A percentile compares a stretch with the other conserved stretches of the same genome.
phyloP scores from a whole-genome alignment of 2,888 invertebrate species.

The Siphonodentalium dalli region DNA sequence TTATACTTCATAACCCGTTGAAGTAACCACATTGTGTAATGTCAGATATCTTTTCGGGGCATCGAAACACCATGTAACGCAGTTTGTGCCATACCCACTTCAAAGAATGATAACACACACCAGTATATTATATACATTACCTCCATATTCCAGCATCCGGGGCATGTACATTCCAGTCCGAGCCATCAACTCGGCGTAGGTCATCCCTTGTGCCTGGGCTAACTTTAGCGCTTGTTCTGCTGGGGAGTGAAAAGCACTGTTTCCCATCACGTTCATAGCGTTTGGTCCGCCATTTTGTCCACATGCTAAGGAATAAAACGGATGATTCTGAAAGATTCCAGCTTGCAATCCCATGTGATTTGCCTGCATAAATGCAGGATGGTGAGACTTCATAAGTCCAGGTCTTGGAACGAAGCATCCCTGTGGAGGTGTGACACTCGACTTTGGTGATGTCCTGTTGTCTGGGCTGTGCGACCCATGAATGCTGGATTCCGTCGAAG shows the following conservation, averaged over 20 bases:
- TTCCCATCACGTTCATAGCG: conserved; percentile 37
- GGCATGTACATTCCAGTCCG: conserved; percentile 92
- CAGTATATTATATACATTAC: too few relatives aligned
- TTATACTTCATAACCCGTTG: too few relatives aligned
- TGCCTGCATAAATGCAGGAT: conserved; percentile 23
- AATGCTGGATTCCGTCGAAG: conserved; percentile 41
- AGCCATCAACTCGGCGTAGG: conserved; percentile 82
- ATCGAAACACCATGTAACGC: too few relatives aligned
- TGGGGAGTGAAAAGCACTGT: conserved; percentile 57
- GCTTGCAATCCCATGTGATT: conserved; percentile 13
- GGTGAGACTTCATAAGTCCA: conserved; percentile 43
- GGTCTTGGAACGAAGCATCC: conserved; percentile 44
- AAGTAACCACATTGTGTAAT: too few relatives aligned
- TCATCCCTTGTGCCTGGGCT: conserved; percentile 44
- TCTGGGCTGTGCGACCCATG: conserved; percentile 43
- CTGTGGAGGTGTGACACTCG: conserved; percentile 19
- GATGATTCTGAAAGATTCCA: conserved; percentile 28
- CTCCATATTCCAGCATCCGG: conserved; percentile 67
- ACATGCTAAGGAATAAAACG: conserved; percentile 26
- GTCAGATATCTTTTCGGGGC: too few relatives aligned
- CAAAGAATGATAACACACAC: too few relatives aligned
- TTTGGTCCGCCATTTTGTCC: conserved; percentile 26
- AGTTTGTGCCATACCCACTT: too few relatives aligned
- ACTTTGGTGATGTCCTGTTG: conserved; percentile 37
- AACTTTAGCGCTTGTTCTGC: conserved; percentile 55